Percentiles rank a stretch among this genome's conserved stretches.
Conservation (phyloP, 1,140 invertebrate species). For the Drepana arcuata region DNA sequence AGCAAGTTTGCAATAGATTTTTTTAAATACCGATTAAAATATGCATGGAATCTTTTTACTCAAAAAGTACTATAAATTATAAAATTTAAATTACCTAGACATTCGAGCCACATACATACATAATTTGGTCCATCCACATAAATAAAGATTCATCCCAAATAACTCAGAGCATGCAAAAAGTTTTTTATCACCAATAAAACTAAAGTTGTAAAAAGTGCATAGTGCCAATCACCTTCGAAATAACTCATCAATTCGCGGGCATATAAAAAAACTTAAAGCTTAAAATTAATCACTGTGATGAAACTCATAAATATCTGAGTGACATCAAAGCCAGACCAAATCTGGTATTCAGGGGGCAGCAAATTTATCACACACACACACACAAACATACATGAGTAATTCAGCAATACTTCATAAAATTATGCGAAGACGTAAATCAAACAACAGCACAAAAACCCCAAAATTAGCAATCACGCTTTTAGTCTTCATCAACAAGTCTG, state of each 20-base stretch:
- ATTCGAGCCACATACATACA: no score
- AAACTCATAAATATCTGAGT: constrained; percentile 36
- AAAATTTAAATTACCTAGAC: no score
- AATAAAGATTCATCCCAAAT: no score
- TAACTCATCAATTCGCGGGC: constrained; percentile 40
- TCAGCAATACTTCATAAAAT: no score
- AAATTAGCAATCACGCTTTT: constrained; percentile 38
- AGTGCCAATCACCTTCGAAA: constrained; percentile 27
- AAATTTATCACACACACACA: constrained; percentile 36
- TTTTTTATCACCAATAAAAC: background rate
- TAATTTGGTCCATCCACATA: no score
- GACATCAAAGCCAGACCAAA: constrained; percentile 33
- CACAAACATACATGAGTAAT: no score
- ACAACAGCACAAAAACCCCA: constrained; percentile 22
- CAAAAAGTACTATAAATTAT: no score
- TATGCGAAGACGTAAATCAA: constrained; percentile 38
- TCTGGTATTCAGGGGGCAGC: constrained; percentile 22
- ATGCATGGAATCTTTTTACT: no score
- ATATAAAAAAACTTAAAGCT: constrained; percentile 25
- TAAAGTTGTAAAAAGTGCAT: constrained; percentile 1
- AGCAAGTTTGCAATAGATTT: no score
- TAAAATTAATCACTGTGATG: constrained; percentile 34
- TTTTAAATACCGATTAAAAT: no score
- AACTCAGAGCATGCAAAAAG: no score
- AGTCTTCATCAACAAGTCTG: constrained; percentile 21